phyloP scores from a whole-genome alignment of 1,140 invertebrate species.

The Berghia stephanieae region DNA sequence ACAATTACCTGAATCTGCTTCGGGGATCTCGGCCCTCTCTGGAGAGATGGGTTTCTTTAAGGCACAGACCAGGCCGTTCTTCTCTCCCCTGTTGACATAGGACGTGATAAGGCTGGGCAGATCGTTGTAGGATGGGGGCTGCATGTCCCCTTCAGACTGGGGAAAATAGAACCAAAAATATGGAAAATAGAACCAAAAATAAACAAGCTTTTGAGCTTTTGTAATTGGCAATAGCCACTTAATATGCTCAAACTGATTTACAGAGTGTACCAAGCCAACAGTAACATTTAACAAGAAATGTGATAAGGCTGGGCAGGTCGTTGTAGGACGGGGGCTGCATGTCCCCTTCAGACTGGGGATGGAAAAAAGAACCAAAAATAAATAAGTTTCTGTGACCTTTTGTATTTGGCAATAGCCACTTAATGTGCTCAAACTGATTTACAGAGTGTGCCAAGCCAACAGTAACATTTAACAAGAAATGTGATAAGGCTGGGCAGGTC shows the following conservation, averaged over 20 bases:
- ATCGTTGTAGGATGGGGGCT: constrained; percentile 52
- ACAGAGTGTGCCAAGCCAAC: not conserved
- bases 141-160: constrained; percentile 59
- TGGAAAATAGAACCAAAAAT: not conserved
- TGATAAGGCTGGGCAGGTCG: constrained; percentile 55
- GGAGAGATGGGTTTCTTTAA: constrained; percentile 50
- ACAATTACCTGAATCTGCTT: constrained; percentile 45
- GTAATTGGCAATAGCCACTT: too few species aligned
- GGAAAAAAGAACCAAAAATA: constrained; percentile 28
- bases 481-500: constrained; percentile 56
- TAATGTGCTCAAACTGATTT: not conserved
- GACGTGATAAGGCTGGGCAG: constrained; percentile 55
- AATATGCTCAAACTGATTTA: not conserved
- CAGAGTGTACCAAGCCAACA: not conserved
- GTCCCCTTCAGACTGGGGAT: constrained; percentile 59
- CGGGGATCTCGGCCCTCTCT: constrained; percentile 40
- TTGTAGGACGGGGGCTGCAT: constrained; percentile 51
- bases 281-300: constrained; percentile 50
- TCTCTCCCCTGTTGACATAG: constrained; percentile 56
- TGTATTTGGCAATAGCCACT: too few species aligned
- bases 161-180: constrained; percentile 28
- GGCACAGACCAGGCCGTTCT: constrained; percentile 59
- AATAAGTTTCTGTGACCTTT: not conserved
- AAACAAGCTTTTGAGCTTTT: not conserved
- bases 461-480: constrained; percentile 50